Conservation (phyloP, 2,113 vertebrate species). For the Ursus arctos region DNA sequence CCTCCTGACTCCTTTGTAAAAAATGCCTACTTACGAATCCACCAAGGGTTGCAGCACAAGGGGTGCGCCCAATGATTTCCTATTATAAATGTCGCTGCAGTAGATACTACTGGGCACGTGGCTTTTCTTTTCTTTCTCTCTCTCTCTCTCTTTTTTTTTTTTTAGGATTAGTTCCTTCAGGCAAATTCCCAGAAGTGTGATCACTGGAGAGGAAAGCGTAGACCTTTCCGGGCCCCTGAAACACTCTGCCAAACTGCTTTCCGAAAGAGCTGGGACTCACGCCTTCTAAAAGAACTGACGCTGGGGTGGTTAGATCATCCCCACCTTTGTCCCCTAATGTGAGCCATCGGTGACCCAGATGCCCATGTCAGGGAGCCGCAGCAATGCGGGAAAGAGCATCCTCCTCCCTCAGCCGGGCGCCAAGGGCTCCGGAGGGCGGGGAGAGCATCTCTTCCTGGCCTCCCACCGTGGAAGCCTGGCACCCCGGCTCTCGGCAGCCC, state of each 20-base stretch:
- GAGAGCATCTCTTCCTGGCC: too few species aligned
- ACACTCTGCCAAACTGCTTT: background rate
- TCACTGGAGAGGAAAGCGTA: background rate
- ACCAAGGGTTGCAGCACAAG: background rate
- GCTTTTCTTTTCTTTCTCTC: background rate
- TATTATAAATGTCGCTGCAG: background rate
- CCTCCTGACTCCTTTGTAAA: background rate
- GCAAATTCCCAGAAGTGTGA: slow-evolving; percentile 47
- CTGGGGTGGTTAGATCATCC: background rate
- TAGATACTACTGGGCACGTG: accelerated
- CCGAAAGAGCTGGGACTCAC: background rate
- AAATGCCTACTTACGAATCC: background rate
- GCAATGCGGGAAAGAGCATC: background rate
- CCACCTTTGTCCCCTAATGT: background rate
- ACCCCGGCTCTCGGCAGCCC: accelerated
- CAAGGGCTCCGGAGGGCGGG: accelerated
- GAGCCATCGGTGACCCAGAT: background rate
- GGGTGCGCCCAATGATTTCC: accelerated
- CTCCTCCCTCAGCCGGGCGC: background rate
- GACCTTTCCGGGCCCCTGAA: background rate
- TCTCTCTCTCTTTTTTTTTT: background rate
- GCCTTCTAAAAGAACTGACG: background rate
- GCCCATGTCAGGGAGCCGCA: background rate
- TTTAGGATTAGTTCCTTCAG: background rate
- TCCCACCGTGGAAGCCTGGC: accelerated